These are phyloP conservation scores for Agapornis roseicollis DNA, from an alignment of 2,113 vertebrate genomes.

Conservation along the genomic window DNA sequence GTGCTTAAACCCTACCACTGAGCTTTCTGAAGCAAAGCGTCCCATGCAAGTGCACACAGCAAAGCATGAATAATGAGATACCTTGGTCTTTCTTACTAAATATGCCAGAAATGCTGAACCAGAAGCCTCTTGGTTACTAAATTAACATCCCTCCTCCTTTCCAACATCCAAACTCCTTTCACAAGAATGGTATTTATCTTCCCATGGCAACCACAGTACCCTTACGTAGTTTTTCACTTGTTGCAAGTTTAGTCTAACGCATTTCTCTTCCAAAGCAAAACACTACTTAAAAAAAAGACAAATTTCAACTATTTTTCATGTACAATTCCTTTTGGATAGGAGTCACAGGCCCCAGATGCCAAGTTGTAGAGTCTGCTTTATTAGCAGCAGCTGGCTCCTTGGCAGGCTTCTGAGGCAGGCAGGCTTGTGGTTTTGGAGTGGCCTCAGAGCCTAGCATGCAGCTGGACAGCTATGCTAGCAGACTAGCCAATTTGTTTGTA, in stretches of 20 bases:
- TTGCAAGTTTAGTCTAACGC: conserved; percentile 20
- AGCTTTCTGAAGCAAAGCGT: neutral
- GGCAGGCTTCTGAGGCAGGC: conserved; percentile 46
- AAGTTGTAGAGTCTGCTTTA: conserved; percentile 66
- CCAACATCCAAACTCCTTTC: neutral
- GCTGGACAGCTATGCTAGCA: conserved; percentile 50
- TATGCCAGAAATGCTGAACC: neutral
- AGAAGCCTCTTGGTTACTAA: neutral
- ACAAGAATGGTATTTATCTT: neutral
- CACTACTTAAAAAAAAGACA: conserved; percentile 60
- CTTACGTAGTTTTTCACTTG: neutral
- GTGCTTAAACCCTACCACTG: neutral
- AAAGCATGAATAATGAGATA: conserved; percentile 2
- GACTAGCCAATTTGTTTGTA: conserved; percentile 64
- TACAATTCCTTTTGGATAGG: conserved; percentile 62
- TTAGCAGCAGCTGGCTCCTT: conserved; percentile 69
- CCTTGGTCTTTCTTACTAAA: neutral
- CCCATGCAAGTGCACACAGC: neutral
- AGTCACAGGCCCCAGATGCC: conserved; percentile 49
- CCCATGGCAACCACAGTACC: neutral
- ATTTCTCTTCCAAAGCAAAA: conserved; percentile 55
- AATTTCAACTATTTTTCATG: conserved; percentile 70
- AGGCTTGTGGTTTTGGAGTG: conserved; percentile 69
- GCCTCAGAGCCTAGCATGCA: conserved; percentile 46
- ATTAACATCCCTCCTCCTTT: neutral